Percentiles rank a stretch among this genome's conserved stretches.
Evolutionary conservation across 2,888 invertebrate genomes (phyloP).

Genomic region (Cancer borealis): DNA sequence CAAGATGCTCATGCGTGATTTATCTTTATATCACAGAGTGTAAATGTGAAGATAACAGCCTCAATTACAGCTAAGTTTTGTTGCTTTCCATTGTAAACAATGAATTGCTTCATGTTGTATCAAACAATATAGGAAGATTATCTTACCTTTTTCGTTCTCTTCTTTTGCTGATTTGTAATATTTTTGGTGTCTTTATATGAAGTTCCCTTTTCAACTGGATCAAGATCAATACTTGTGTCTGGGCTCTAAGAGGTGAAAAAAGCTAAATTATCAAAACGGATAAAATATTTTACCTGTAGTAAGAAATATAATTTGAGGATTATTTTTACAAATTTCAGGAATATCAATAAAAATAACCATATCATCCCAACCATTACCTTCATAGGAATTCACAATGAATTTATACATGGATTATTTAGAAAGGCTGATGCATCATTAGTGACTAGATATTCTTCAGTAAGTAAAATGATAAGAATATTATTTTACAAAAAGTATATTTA

Average conservation of each 20-base stretch:
- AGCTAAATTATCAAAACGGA: background rate
- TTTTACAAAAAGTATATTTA: too few relatives aligned
- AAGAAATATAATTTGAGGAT: too few relatives aligned
- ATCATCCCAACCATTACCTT: too few relatives aligned
- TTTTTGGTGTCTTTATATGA: slow-evolving; percentile 60
- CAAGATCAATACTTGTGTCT: slow-evolving; percentile 68
- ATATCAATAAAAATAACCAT: too few relatives aligned
- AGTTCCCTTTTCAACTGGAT: slow-evolving; percentile 52
- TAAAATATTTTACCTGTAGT: too few relatives aligned
- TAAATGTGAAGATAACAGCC: background rate
- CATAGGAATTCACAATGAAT: too few relatives aligned
- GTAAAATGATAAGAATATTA: too few relatives aligned
- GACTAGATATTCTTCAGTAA: too few relatives aligned
- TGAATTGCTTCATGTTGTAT: background rate
- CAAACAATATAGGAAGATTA: background rate
- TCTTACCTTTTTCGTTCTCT: slow-evolving; percentile 67
- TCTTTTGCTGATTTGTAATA: slow-evolving; percentile 47
- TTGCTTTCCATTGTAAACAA: background rate
- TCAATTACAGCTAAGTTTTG: background rate
- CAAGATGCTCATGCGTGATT: background rate
- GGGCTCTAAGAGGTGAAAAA: slow-evolving; percentile 58
- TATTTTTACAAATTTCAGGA: too few relatives aligned
- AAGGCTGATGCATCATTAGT: too few relatives aligned
- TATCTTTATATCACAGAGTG: background rate
- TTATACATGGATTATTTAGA: too few relatives aligned